A percentile compares a stretch with the other conserved stretches of the same genome.
Evolutionary conservation across 2,888 invertebrate species (phyloP).

Genomic region (Ceraclea dissimilis): DNA sequence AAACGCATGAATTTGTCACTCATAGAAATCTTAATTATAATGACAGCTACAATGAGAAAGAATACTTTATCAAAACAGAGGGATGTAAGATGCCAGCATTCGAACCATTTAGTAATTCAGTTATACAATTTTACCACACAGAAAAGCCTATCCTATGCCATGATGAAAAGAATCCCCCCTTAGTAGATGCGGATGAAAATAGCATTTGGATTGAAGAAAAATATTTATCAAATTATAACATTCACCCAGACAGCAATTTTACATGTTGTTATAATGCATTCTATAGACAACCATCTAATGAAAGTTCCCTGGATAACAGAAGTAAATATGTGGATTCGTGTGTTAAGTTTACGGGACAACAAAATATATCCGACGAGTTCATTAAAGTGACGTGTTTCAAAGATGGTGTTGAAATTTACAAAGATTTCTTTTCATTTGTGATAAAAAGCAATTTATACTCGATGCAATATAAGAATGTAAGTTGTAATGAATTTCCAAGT

Average conservation of each 20-base stretch:
- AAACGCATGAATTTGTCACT: conserved; percentile 30
- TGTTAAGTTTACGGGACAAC: conserved; percentile 39
- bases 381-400: conserved; percentile 57
- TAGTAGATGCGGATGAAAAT: conserved; percentile 52
- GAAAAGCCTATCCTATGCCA: conserved; percentile 47
- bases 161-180: conserved; percentile 41
- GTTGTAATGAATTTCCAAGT: conserved; percentile 40
- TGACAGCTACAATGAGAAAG: conserved; percentile 29
- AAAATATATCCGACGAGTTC: conserved; percentile 54
- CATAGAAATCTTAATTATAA: conserved; percentile 28
- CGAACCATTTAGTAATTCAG: conserved; percentile 50
- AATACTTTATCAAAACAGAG: conserved; percentile 51
- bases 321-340: conserved; percentile 44
- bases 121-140: conserved; percentile 46
- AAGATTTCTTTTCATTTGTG: conserved; percentile 62
- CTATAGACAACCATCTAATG: conserved; percentile 44
- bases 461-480: background rate
- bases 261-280: conserved; percentile 58
- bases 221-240: conserved; percentile 43
- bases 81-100: conserved; percentile 63
- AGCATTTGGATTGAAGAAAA: conserved; percentile 49
- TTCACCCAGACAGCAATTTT: conserved; percentile 39
- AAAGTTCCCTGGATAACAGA: conserved; percentile 40
- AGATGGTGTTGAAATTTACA: conserved; percentile 47
- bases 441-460: conserved; percentile 37